Conservation (phyloP, 1,140 invertebrate genomes). For the Bombus picipes region DNA sequence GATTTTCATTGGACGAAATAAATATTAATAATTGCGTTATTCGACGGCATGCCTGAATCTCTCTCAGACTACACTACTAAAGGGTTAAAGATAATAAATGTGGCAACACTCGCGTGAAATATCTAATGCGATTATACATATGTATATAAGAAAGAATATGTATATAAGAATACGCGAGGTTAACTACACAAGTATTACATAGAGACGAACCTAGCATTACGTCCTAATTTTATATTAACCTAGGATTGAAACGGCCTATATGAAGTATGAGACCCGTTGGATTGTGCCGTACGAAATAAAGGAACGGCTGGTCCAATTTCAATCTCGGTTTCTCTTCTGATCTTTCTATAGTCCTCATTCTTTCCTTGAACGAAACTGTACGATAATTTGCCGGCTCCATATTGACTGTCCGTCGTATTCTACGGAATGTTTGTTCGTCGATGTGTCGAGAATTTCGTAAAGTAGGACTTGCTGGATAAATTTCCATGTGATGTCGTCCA, state of each 20-base stretch:
- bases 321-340: constrained; percentile 86
- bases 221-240: constrained; percentile 83
- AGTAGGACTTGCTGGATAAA: constrained; percentile 87
- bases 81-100: neutral
- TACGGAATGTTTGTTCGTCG: neutral
- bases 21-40: too few species aligned
- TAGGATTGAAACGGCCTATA: constrained; percentile 92
- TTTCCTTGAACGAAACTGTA: neutral
- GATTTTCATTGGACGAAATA: too few species aligned
- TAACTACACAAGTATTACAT: neutral
- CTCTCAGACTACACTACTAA: neutral
- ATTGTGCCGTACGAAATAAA: constrained; percentile 93
- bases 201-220: neutral
- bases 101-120: neutral
- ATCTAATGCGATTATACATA: neutral
- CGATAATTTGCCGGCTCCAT: neutral
- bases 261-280: constrained; percentile 93
- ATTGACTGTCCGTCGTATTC: neutral
- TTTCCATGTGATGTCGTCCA: constrained; percentile 89
- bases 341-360: constrained; percentile 45
- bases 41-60: too few species aligned
- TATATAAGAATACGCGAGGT: neutral
- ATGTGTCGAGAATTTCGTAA: neutral
- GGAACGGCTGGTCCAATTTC: constrained; percentile 92
- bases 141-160: neutral